Evolutionary conservation across 1,140 invertebrate species (phyloP), one percentile per base, ranked within the genome.

Genomic region (Megathymus violae): DNA sequence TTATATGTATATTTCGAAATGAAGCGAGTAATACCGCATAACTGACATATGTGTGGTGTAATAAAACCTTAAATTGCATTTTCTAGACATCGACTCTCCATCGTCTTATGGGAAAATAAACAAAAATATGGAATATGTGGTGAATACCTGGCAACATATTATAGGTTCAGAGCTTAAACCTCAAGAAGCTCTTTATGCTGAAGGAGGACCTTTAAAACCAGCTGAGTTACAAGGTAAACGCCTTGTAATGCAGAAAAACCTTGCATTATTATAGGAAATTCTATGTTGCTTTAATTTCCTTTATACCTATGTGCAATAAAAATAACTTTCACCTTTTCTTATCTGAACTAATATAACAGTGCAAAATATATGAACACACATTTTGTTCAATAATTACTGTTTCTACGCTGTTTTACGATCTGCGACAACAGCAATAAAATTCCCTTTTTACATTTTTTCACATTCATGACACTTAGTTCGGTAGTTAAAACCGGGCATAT

Each of bases 51-150:
- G n/a, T n/a, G n/a, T n/a, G n/a, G n/a, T n/a, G n/a, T n/a, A n/a
- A n/a, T n/a, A n/a, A n/a, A n/a, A n/a, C n/a, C n/a, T n/a, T n/a
- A n/a, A n/a, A n/a, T n/a, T n/a, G n/a, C n/a, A n/a, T n/a, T n/a
- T n/a, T n/a, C n/a, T n/a, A n/a, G n/a, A n/a, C n/a, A n/a, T n/a
- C n/a, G n/a, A n/a, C n/a, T n/a, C n/a, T n/a, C n/a, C n/a, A n/a
- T n/a, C n/a, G n/a, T n/a, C n/a, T n/a, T n/a, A n/a, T n/a, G 48
- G 46, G 15, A 71, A 82, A 78, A 74, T 76, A 58, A 69, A 77
- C n/a, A 85, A 88, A 54, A 87, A 88, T 62, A 85, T 87, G 81
- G 77, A 86, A 66, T 86, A 88, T 58, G 69, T 88, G 25, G 78
- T 84, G 69, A 88, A 90, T 60, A 83, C 82, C 52, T 88, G 85